Evolutionary conservation across 2,113 vertebrate species (phyloP).

Genomic region (Perognathus longimembris): DNA sequence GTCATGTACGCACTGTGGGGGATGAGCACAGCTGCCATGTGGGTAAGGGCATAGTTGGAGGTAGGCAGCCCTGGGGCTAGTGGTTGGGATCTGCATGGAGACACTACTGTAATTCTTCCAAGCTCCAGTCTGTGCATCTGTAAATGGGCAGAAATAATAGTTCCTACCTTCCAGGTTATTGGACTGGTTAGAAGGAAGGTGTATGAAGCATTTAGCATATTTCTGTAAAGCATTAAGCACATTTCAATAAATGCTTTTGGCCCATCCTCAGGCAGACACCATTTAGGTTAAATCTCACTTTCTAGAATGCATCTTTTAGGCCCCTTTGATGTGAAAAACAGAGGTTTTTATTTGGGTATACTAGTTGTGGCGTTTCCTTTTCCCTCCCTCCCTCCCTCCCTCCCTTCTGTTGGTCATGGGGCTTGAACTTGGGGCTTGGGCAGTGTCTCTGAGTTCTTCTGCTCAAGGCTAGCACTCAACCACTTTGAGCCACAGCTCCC

Average conservation of each 20-base stretch:
- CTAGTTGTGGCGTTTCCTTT: no score
- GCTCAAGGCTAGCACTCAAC: no score
- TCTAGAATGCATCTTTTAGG: conserved; percentile 12
- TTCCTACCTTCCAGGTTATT: not conserved
- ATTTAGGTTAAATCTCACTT: not conserved
- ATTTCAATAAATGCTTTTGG: not conserved
- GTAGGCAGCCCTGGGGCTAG: not conserved
- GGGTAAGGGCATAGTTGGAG: not conserved
- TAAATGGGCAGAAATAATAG: not conserved
- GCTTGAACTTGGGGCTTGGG: no score
- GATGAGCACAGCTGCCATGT: not conserved
- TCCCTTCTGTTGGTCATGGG: no score
- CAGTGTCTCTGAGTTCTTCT: no score
- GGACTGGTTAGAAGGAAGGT: not conserved
- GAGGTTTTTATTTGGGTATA: not conserved
- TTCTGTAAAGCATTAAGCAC: not conserved
- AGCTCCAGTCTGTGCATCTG: not conserved
- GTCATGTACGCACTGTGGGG: accelerated
- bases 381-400: no score
- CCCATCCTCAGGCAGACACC: not conserved
- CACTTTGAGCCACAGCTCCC: no score
- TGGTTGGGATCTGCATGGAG: not conserved
- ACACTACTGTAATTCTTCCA: not conserved
- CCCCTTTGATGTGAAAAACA: not conserved
- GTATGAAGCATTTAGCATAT: not conserved